Base-by-base conservation (phyloP, 2,797 vertebrate species). In the Rousettus madagascariensis region DNA sequence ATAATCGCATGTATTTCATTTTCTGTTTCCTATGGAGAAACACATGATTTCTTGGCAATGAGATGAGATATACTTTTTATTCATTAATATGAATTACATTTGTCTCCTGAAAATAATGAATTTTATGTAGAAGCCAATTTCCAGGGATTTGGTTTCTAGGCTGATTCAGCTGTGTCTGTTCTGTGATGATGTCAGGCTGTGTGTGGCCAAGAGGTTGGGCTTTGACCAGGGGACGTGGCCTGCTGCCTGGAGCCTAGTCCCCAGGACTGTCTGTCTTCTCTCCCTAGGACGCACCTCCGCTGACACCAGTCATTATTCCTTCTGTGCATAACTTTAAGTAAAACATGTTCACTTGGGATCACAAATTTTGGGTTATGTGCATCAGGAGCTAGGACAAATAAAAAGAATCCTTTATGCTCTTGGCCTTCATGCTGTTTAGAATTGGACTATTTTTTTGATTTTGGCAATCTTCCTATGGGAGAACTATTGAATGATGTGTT, bases 251-350 rank as follows among this genome's bases (percentile, higher is more conserved):
- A 0, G 2, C n/a, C 24, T 3, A 22, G 24, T 12, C 24, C 24
- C 17, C 12, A 2, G 10, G 19, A 22, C 5, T 0, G 2, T 30
- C 68, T 33, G 2, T 30, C 68, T 33, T 46, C 17, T 53, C 5
- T 30, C 30, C 16, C 38, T 19, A 28, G 6, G 78, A 30, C 8
- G 1, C 26, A 6, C 5, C 0, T 13, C 1, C 0, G 22, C 1
- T 4, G 0, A 30, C 41, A 2, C 9, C 0, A 3, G 3, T 11
- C 6, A 0, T 8, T 5, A 0, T 16, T 61, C 46, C 69, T 15
- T 36, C 49, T 30, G 0, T 43, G 20, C 2, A 0, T 24, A 1
- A 66, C 19, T 0, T 15, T 33, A 11, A 53, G 28, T 80, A 3
- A 65, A 43, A 55, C 8, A 0, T 0, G 4, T 13, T 16, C 15